Evolutionary conservation across 2,113 vertebrate genomes (phyloP).

Genomic region (Antigone vipio): DNA sequence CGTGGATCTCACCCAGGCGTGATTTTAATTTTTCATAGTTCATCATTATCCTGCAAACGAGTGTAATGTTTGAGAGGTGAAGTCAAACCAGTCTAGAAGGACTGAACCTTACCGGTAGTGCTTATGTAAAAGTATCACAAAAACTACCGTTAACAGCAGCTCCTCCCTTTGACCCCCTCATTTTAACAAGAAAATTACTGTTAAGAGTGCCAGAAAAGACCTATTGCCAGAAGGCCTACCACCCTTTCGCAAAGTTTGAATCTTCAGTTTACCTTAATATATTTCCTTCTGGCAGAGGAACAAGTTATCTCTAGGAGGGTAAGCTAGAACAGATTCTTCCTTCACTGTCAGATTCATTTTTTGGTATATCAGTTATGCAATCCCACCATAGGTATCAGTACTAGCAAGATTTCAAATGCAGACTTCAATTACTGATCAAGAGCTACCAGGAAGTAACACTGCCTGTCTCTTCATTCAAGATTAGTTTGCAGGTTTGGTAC

Average conservation of each 20-base stretch:
- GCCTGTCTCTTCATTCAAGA: not conserved
- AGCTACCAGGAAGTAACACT: not conserved
- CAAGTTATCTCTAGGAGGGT: not conserved
- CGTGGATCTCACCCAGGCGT: constrained; percentile 92
- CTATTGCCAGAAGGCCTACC: not conserved
- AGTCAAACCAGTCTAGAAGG: not conserved
- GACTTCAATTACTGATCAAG: not conserved
- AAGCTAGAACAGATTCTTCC: not conserved
- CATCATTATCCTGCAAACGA: constrained; percentile 85
- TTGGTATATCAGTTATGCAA: not conserved
- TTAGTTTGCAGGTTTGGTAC: not conserved
- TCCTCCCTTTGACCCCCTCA: not conserved
- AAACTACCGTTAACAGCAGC: not conserved
- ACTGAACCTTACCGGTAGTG: not conserved
- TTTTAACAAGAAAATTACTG: not conserved
- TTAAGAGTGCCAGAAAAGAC: not conserved
- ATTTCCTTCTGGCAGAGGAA: not conserved
- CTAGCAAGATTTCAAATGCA: not conserved
- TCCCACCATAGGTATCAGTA: not conserved
- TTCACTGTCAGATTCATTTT: not conserved
- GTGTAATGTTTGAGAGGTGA: not conserved
- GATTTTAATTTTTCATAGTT: constrained; percentile 95
- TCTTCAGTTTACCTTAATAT: not conserved
- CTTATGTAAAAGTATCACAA: not conserved
- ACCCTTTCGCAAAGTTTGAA: not conserved